A percentile compares a stretch with the other conserved stretches of the same genome.
phyloP scores from a whole-genome alignment of 1,140 invertebrate species.

The Heliconius congener region DNA sequence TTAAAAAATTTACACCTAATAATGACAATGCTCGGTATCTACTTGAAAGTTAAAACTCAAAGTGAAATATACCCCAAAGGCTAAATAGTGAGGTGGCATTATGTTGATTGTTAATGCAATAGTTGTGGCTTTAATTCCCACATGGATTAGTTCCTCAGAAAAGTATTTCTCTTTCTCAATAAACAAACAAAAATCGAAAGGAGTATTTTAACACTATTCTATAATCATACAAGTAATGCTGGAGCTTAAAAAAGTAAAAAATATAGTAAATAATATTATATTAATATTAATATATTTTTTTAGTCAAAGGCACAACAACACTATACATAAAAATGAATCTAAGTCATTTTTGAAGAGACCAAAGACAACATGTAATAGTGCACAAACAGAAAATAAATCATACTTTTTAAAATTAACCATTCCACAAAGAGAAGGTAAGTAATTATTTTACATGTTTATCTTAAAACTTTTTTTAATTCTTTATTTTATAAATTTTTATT shows the following conservation, averaged over 20 bases:
- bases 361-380: conserved; percentile 47
- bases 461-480: too few species aligned
- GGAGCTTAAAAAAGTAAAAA: not conserved
- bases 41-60: too few species aligned
- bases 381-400: conserved; percentile 59
- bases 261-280: not conserved
- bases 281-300: conserved; percentile 26
- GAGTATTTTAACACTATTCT: too few species aligned
- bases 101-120: too few species aligned
- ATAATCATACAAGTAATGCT: too few species aligned
- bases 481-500: not conserved
- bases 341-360: conserved; percentile 28
- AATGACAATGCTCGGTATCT: not conserved
- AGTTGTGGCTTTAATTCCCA: too few species aligned
- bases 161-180: too few species aligned
- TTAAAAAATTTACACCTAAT: conserved; percentile 1
- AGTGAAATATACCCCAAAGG: too few species aligned
- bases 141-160: too few species aligned
- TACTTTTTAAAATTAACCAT: conserved; percentile 58
- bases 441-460: not conserved
- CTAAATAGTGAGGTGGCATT: too few species aligned
- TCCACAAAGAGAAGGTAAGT: conserved; percentile 46
- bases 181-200: too few species aligned
- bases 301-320: conserved; percentile 56
- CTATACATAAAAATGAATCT: conserved; percentile 6